Conservation (phyloP, 2,113 vertebrate species). For the Ictalurus furcatus region DNA sequence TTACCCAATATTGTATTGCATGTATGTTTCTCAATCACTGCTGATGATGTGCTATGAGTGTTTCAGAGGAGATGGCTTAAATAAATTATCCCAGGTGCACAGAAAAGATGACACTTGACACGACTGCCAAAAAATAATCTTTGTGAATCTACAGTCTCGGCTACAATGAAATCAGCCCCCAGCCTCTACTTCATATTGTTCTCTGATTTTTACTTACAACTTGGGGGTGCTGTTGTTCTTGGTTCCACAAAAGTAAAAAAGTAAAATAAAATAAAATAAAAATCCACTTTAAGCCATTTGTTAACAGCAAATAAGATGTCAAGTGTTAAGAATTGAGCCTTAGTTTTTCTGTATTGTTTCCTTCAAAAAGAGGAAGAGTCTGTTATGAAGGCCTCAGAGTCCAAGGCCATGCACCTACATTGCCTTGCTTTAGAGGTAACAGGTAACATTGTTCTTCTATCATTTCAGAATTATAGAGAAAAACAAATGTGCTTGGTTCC, state of each 20-base stretch:
- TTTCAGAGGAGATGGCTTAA: background rate
- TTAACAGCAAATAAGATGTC: background rate
- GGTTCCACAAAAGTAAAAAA: background rate
- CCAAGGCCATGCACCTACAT: background rate
- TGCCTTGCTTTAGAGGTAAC: background rate
- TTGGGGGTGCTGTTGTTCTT: background rate
- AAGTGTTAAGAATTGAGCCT: background rate
- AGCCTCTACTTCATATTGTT: background rate
- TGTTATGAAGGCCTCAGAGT: background rate
- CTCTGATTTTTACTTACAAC: background rate
- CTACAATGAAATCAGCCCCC: background rate
- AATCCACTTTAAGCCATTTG: background rate
- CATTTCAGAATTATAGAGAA: conserved; percentile 9
- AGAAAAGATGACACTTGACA: background rate
- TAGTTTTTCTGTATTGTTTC: background rate
- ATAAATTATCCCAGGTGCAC: background rate
- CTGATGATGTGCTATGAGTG: background rate
- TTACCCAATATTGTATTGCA: background rate
- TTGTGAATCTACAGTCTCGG: background rate
- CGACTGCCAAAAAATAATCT: background rate
- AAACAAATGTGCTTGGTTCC: conserved; percentile 19
- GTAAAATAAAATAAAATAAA: background rate
- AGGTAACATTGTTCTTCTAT: background rate
- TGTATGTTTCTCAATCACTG: background rate
- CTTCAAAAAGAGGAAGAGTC: background rate